A percentile compares a stretch with the other conserved stretches of the same genome.
Evolutionary conservation across 2,888 invertebrate genomes (phyloP).

Genomic region (Ectemnius lituratus): DNA sequence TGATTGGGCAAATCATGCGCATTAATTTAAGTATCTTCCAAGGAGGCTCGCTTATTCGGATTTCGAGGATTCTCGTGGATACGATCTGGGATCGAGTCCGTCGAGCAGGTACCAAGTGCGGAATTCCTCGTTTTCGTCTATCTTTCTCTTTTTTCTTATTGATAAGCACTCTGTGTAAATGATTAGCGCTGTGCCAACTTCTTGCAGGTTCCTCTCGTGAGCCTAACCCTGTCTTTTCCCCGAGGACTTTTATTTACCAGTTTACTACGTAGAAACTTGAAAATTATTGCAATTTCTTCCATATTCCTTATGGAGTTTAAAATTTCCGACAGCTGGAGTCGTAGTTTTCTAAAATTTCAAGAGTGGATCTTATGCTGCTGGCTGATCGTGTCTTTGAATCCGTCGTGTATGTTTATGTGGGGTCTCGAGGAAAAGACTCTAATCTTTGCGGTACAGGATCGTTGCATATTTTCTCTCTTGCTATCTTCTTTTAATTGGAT

Average conservation of each 20-base stretch:
- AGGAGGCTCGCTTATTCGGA: slow-evolving; percentile 26
- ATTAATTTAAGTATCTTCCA: slow-evolving; percentile 24
- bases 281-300: too few relatives aligned
- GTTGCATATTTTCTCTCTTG: slow-evolving; percentile 38
- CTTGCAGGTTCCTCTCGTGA: slow-evolving; percentile 18
- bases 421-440: slow-evolving; percentile 17
- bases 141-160: slow-evolving; percentile 26
- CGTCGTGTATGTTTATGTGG: not conserved
- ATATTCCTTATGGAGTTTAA: too few relatives aligned
- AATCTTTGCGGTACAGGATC: slow-evolving; percentile 40
- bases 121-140: slow-evolving; percentile 17
- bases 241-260: slow-evolving; percentile 2
- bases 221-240: slow-evolving; percentile 23
- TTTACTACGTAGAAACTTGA: too few relatives aligned
- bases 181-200: slow-evolving; percentile 47
- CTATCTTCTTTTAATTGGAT: slow-evolving; percentile 54
- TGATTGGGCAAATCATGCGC: slow-evolving; percentile 17
- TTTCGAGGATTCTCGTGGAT: slow-evolving; percentile 20
- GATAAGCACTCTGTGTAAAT: slow-evolving; percentile 19
- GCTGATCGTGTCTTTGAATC: too few relatives aligned
- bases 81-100: slow-evolving; percentile 13
- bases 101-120: slow-evolving; percentile 13
- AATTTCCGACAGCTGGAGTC: too few relatives aligned
- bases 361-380: too few relatives aligned
- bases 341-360: too few relatives aligned